These are phyloP conservation scores for Acyrthosiphon pisum DNA, from an alignment of 1,140 invertebrate genomes.

Conservation along the genomic window DNA sequence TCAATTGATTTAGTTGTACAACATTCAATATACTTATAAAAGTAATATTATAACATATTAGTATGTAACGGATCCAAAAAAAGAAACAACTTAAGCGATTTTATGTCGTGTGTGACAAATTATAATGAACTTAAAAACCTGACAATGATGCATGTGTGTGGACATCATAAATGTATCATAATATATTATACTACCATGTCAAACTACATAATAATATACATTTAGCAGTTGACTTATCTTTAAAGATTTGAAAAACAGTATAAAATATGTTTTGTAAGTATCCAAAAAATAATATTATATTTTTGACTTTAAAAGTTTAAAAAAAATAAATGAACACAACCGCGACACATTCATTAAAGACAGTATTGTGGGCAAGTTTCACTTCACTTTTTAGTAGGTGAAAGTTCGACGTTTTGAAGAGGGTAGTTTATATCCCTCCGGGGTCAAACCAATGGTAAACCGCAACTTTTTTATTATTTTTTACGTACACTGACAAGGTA, in stretches of 20 bases:
- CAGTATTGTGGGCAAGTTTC: neutral
- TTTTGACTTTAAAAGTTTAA: neutral
- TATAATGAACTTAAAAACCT: neutral
- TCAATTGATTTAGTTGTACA: neutral
- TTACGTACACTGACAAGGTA: slow-evolving; percentile 2
- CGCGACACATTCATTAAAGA: neutral
- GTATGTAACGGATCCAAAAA: neutral
- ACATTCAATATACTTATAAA: neutral
- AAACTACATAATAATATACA: neutral
- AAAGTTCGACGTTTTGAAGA: slow-evolving; percentile 33
- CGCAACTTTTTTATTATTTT: neutral
- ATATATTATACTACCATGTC: no score
- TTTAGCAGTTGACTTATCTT: neutral
- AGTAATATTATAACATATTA: no score
- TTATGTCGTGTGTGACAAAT: neutral
- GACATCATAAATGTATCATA: no score
- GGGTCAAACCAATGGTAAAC: neutral
- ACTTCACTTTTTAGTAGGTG: neutral
- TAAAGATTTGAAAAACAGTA: neutral
- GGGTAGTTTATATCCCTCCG: slow-evolving; percentile 2
- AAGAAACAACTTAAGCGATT: neutral
- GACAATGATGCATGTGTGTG: no score
- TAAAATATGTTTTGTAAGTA: neutral
- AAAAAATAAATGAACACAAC: neutral
- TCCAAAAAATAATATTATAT: neutral